Percentiles rank a stretch among this genome's conserved stretches.
Conservation (phyloP, 1,140 invertebrate species). For the Schmidtea mediterranea region DNA sequence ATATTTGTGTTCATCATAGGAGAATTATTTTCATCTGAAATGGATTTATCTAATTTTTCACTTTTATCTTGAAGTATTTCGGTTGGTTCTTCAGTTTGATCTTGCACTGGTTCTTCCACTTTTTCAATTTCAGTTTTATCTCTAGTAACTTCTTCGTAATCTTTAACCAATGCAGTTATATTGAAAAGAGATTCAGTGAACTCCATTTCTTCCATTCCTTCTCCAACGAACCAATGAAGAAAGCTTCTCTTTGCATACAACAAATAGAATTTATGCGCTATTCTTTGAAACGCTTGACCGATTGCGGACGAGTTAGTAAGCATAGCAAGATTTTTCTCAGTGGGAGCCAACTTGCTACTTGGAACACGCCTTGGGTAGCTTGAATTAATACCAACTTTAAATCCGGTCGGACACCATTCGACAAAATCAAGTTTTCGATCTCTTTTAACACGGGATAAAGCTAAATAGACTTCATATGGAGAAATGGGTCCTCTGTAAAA, state of each 20-base stretch:
- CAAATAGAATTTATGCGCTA: conserved; percentile 16
- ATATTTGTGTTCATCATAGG: no score
- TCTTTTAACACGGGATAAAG: conserved; percentile 41
- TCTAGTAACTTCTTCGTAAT: conserved; percentile 11
- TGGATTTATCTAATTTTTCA: no score
- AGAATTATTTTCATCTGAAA: no score
- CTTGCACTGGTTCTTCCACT: conserved; percentile 7
- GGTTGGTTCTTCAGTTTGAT: neutral
- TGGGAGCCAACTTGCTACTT: conserved; percentile 16
- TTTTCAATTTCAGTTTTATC: conserved; percentile 6
- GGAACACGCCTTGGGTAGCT: conserved; percentile 18
- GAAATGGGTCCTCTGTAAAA: conserved; percentile 12
- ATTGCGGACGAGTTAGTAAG: conserved; percentile 3
- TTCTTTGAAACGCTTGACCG: neutral
- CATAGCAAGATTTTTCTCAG: conserved; percentile 12
- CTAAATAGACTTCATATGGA: conserved; percentile 53
- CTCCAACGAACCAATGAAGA: conserved; percentile 15
- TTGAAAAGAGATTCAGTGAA: conserved; percentile 14
- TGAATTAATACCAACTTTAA: conserved; percentile 18
- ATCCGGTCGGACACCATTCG: conserved; percentile 12
- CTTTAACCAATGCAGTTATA: conserved; percentile 12
- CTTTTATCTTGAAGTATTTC: no score
- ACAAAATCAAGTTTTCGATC: conserved; percentile 10
- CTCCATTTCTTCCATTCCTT: conserved; percentile 9
- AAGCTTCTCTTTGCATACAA: conserved; percentile 12